These are phyloP conservation scores for Corbicula japonica DNA, from an alignment of 2,888 invertebrate species.

Conservation along the genomic window DNA sequence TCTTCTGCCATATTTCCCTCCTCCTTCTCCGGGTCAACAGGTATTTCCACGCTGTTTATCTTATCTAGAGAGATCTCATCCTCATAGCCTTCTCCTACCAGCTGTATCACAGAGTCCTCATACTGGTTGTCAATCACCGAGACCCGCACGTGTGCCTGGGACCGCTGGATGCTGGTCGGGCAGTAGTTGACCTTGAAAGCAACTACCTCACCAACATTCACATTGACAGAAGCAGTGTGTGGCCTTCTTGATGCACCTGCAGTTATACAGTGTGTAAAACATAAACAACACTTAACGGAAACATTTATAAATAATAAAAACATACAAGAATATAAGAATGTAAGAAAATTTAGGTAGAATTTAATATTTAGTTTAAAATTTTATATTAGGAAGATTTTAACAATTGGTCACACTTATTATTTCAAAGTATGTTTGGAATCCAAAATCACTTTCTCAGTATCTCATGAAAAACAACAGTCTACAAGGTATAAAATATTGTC, in stretches of 20 bases:
- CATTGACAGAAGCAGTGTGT: slow-evolving; percentile 85
- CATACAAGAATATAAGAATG: too few species aligned
- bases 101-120: slow-evolving; percentile 88
- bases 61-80: slow-evolving; percentile 88
- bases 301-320: too few species aligned
- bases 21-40: slow-evolving; percentile 79
- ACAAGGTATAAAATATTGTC: too few species aligned
- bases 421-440: too few species aligned
- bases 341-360: too few species aligned
- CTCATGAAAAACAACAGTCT: too few species aligned
- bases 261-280: too few species aligned
- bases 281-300: too few species aligned
- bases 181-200: slow-evolving; percentile 82
- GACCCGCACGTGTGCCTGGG: slow-evolving; percentile 86
- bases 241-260: slow-evolving; percentile 74
- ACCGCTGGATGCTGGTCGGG: slow-evolving; percentile 81
- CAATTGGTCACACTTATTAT: too few species aligned
- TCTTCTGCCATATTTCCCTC: slow-evolving; percentile 85
- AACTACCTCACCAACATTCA: slow-evolving; percentile 83
- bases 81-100: slow-evolving; percentile 87
- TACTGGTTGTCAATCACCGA: slow-evolving; percentile 89
- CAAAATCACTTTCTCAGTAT: too few species aligned
- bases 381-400: too few species aligned
- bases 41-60: slow-evolving; percentile 84
- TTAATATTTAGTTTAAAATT: too few species aligned